Evolutionary conservation across 2,888 invertebrate species (phyloP), one percentile per base, ranked within the genome.

Genomic region (Ctena decussata): DNA sequence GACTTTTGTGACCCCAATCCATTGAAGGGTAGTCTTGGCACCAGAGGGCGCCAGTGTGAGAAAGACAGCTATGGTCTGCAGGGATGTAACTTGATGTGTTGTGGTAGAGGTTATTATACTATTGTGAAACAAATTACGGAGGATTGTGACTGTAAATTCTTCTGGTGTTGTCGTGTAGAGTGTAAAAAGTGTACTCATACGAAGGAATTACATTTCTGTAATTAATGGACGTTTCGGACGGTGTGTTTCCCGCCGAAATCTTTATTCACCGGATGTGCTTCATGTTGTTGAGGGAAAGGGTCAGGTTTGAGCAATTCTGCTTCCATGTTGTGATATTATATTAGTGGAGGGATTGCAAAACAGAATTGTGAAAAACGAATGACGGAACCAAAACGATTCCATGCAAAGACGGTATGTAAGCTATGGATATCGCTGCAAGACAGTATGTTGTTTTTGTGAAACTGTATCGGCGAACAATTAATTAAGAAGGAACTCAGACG

Each of bases 111-210:
- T 18, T 95, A 95, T 87, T 98, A 98, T 95, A 98, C 98, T 6
- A 96, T 98, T 80, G 97, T 98, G 1, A 96, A 97, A 49, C 97
- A 98, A 93, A 97, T 98, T 84, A 97, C 97, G 93, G 98, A 98
- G 95, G 98, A 98, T 95, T 98, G 98, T 96, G 97, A 97, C 94
- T 98, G 98, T 95, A 97, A 97, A 91, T 98, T 98, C 95, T 98
- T 98, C 84, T 98, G 98, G 98, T 98, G 98, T 96, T 98, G 98
- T 96, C 97, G 97, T 90, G 98, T 98, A 1, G 97, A 97, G 93
- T 98, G 98, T 96, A 97, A 98, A 94, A 97, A 97, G 87, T 98
- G 98, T 96, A 89, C 91, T 27, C 91, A 91, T 93, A 97, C 97
- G 94, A 97, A 97, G 89, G 98, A 98, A 93, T 98, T 98, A 94